Base-by-base conservation (phyloP, 2,888 invertebrate genomes). In the Gisinianus flammeolus region DNA sequence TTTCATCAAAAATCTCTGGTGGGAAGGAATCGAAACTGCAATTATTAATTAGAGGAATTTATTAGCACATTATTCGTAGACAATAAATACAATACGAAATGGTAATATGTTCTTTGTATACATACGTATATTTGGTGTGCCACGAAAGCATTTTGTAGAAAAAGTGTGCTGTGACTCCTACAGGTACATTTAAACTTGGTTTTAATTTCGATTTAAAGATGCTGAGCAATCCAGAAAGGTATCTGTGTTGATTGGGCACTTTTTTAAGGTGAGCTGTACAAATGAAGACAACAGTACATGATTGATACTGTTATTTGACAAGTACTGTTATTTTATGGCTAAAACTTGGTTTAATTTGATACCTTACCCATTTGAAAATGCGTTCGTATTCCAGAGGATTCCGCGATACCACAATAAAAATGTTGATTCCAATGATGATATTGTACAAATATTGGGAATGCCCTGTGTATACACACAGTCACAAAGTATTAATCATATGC, bases 301-400 rank as follows among this genome's bases (percentile, higher is more conserved):
- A n/a, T n/a, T n/a, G n/a, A n/a, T n/a, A n/a, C n/a, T n/a, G n/a
- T n/a, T n/a, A n/a, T n/a, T n/a, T n/a, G n/a, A n/a, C n/a, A n/a
- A n/a, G n/a, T n/a, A n/a, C n/a, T n/a, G n/a, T n/a, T n/a, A n/a
- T n/a, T n/a, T n/a, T n/a, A n/a, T n/a, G n/a, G n/a, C n/a, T n/a
- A n/a, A n/a, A n/a, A n/a, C n/a, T n/a, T n/a, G n/a, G n/a, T n/a
- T n/a, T n/a, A n/a, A n/a, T n/a, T n/a, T n/a, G n/a, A n/a, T n/a
- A n/a, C n/a, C n/a, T n/a, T n/a, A n/a, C n/a, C n/a, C 89, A 96
- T 94, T 86, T 97, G 94, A 87, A 94, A 96, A 86, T 92, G 92
- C n/a, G 93, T 92, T 83, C 93, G 90, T 64, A 92, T 89, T 68
- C 93, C 93, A 85, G 91, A 91, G 28, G 92, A 91, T 86, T 95